These are phyloP conservation scores for Drosophila prolongata DNA, from an alignment of 2,888 invertebrate species.

Conservation along the genomic window DNA sequence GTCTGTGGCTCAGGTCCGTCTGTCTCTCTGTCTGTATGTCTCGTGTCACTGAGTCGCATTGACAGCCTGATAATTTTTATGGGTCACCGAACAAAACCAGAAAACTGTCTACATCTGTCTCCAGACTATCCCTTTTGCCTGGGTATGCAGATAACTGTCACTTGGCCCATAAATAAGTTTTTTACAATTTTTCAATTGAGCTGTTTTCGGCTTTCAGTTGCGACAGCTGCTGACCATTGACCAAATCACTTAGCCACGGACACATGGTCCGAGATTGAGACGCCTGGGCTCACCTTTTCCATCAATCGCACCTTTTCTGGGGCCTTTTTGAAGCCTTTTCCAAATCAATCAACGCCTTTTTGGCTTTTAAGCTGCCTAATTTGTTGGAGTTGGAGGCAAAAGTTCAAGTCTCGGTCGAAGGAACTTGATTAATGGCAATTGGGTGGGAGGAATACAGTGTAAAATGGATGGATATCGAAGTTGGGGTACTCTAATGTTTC, in stretches of 20 bases:
- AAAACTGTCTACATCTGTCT: constrained; percentile 29
- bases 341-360: constrained; percentile 74
- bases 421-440: constrained; percentile 40
- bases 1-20: constrained; percentile 6
- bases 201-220: constrained; percentile 41
- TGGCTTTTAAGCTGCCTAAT: constrained; percentile 63
- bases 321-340: constrained; percentile 51
- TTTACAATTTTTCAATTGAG: constrained; percentile 63
- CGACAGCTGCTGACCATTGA: constrained; percentile 70
- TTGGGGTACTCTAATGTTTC: constrained; percentile 4
- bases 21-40: constrained; percentile 3
- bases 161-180: constrained; percentile 62
- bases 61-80: constrained; percentile 44
- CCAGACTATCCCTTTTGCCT: constrained; percentile 1
- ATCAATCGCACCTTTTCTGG: constrained; percentile 29
- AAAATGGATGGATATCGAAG: not conserved
- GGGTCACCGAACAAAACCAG: constrained; percentile 34
- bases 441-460: not conserved
- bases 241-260: constrained; percentile 46
- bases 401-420: constrained; percentile 13
- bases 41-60: constrained; percentile 23
- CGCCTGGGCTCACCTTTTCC: constrained; percentile 15
- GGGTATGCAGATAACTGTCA: constrained; percentile 25
- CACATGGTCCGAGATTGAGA: constrained; percentile 19
- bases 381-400: constrained; percentile 41